phyloP scores from a whole-genome alignment of 2,888 invertebrate species.

The Caenorhabditis sp. region DNA sequence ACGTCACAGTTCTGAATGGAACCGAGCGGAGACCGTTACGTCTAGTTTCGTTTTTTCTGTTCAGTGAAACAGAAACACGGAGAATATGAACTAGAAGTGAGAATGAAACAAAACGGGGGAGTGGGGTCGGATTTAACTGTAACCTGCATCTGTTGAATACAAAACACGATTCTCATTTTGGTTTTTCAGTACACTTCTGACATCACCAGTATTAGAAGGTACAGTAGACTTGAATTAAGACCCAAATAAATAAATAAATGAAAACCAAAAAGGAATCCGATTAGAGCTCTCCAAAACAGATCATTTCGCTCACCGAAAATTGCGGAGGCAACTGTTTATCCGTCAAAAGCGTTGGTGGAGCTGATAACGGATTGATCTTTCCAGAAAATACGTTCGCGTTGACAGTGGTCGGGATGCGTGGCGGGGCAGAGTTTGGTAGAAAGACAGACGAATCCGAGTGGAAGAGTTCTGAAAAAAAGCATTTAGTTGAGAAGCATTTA shows the following conservation, averaged over 20 bases:
- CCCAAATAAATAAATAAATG: too few relatives aligned
- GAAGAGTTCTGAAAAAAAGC: conserved; percentile 33
- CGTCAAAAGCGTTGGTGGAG: conserved; percentile 27
- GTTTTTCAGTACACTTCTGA: background rate
- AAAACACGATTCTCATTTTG: conserved; percentile 21
- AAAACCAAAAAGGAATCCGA: too few relatives aligned
- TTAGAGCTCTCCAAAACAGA: too few relatives aligned
- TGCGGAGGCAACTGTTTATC: conserved; percentile 28
- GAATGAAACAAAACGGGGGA: background rate
- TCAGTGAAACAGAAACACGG: conserved; percentile 39
- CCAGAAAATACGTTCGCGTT: conserved; percentile 23
- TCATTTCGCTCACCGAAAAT: conserved; percentile 18
- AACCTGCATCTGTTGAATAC: conserved; percentile 20
- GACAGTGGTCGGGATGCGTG: conserved; percentile 26
- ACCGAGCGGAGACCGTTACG: background rate
- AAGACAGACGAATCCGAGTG: conserved; percentile 30
- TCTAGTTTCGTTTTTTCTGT: conserved; percentile 8
- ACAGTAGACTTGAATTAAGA: too few relatives aligned
- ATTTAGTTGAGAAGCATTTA: too few relatives aligned
- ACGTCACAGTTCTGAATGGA: conserved; percentile 2
- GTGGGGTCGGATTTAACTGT: background rate
- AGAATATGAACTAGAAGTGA: conserved; percentile 13
- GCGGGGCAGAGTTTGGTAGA: conserved; percentile 28
- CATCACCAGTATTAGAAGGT: too few relatives aligned
- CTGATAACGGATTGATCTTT: conserved; percentile 47